Evolutionary conservation across 1,140 invertebrate genomes (phyloP).

Genomic region (Drosophila sturtevanti): DNA sequence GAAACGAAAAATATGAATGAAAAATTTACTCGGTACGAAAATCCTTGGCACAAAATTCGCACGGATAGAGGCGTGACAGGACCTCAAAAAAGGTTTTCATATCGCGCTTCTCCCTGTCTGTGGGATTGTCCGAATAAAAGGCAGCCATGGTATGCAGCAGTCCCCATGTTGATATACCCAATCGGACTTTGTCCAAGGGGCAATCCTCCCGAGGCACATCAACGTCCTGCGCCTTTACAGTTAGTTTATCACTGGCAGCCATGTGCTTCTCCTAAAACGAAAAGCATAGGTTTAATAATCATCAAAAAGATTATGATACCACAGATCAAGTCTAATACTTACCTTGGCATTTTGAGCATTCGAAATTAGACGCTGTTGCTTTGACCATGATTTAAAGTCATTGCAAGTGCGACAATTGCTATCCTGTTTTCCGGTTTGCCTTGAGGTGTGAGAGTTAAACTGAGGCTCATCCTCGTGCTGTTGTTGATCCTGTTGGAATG

Average conservation of each 20-base stretch:
- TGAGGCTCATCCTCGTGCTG: conserved; percentile 21
- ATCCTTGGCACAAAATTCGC: conserved; percentile 95
- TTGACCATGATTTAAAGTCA: conserved; percentile 90
- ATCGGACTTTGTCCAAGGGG: conserved; percentile 90
- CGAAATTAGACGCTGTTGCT: conserved; percentile 84
- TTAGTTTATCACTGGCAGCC: conserved; percentile 31
- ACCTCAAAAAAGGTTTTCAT: conserved; percentile 93
- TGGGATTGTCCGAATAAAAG: conserved; percentile 95
- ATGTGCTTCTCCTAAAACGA: conserved; percentile 52
- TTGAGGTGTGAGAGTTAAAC: conserved; percentile 28
- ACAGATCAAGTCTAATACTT: conserved; percentile 13
- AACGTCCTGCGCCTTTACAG: neutral
- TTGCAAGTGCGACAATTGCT: conserved; percentile 87
- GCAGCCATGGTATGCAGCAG: conserved; percentile 98
- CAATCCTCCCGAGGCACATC: conserved; percentile 84
- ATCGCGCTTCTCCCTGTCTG: conserved; percentile 87
- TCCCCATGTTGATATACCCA: conserved; percentile 92
- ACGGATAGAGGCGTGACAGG: conserved; percentile 97
- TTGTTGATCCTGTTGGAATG: conserved; percentile 36
- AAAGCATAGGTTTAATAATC: neutral
- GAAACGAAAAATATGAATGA: neutral
- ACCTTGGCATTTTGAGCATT: conserved; percentile 81
- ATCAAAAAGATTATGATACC: neutral
- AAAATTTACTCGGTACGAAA: conserved; percentile 90
- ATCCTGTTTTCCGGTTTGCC: conserved; percentile 52